Conservation (phyloP, 2,797 vertebrate genomes). For the Antennarius maculatus region DNA sequence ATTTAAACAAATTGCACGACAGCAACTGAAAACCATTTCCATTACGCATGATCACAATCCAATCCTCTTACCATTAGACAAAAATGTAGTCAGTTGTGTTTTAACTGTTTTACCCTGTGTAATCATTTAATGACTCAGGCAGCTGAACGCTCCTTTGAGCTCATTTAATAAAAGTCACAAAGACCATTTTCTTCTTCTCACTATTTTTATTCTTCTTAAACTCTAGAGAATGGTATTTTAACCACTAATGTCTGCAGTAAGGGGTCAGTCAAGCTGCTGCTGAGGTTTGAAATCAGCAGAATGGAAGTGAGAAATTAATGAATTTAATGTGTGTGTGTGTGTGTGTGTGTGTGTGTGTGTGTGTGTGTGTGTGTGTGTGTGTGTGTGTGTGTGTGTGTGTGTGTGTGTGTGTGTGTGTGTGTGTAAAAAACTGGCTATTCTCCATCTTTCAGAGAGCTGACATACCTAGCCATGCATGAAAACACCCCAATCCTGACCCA, state of each 20-base stretch:
- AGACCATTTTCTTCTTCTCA: too few relatives aligned
- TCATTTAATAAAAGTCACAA: too few relatives aligned
- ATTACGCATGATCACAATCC: not conserved
- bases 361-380: too few relatives aligned
- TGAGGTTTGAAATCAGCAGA: conserved; percentile 39
- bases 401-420: conserved; percentile 12
- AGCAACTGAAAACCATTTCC: not conserved
- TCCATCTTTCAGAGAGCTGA: conserved; percentile 62
- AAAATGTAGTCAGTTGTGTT: too few relatives aligned
- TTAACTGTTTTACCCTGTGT: too few relatives aligned
- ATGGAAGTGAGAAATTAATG: conserved; percentile 27
- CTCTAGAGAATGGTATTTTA: too few relatives aligned
- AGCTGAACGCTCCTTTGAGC: too few relatives aligned
- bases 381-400: not conserved
- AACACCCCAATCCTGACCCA: conserved; percentile 44
- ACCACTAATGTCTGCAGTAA: not conserved
- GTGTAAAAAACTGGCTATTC: conserved; percentile 38
- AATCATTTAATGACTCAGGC: too few relatives aligned
- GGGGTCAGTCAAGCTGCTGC: conserved; percentile 19
- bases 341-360: too few relatives aligned
- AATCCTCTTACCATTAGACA: not conserved
- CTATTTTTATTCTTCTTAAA: too few relatives aligned
- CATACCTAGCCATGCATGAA: conserved; percentile 54
- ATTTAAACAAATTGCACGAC: not conserved
- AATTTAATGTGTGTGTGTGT: conserved; percentile 1